Conservation (phyloP, 2,113 vertebrate species). For the Bos javanicus region DNA sequence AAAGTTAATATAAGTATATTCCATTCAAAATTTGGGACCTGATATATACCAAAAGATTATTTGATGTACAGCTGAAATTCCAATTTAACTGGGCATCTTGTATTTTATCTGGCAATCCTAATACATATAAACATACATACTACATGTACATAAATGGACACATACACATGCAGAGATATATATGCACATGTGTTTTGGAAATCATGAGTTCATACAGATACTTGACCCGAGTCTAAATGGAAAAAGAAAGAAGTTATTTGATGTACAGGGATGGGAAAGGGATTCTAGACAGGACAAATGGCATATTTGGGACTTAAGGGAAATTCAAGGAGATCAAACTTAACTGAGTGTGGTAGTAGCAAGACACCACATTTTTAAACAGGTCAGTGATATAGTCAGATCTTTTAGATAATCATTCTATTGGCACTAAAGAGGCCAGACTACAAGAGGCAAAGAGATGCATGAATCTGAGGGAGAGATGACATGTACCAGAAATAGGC, state of each 20-base stretch:
- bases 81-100: background rate
- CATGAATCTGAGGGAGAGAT: background rate
- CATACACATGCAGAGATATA: background rate
- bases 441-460: background rate
- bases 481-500: background rate
- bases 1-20: background rate
- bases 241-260: background rate
- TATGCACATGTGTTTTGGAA: background rate
- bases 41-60: background rate
- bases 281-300: background rate
- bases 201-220: background rate
- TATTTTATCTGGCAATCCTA: background rate
- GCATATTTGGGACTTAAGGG: background rate
- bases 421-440: background rate
- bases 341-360: background rate
- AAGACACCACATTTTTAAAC: background rate
- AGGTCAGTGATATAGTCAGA: background rate
- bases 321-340: background rate
- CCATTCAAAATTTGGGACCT: background rate
- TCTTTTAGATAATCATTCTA: background rate
- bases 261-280: background rate
- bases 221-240: background rate
- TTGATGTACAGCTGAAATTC: background rate
- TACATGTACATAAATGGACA: background rate
- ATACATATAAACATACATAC: background rate